These are phyloP conservation scores for Craterocephalus amniculus DNA, from an alignment of 2,797 vertebrate genomes.

Conservation along the genomic window DNA sequence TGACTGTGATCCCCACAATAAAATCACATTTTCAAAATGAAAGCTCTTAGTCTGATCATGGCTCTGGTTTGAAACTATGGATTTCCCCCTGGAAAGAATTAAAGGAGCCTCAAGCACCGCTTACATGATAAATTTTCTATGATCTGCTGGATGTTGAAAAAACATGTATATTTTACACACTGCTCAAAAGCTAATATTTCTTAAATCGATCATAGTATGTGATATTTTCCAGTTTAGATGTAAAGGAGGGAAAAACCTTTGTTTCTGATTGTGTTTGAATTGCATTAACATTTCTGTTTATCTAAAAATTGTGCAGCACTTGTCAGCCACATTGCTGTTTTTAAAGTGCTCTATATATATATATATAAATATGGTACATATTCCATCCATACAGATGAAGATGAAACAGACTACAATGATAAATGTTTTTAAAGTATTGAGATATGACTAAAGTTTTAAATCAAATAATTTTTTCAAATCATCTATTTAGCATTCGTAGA, in stretches of 20 bases:
- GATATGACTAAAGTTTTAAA: neutral
- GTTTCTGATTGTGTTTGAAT: slow-evolving; percentile 16
- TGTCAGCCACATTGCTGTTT: too few relatives aligned
- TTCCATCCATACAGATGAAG: slow-evolving; percentile 12
- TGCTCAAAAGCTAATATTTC: neutral
- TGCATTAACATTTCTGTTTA: too few relatives aligned
- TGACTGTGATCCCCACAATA: slow-evolving; percentile 6
- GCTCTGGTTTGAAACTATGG: slow-evolving; percentile 5
- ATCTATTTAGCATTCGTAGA: slow-evolving; percentile 14
- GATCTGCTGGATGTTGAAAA: neutral
- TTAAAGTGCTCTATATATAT: too few relatives aligned
- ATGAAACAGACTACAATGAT: slow-evolving; percentile 34
- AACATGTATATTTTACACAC: neutral
- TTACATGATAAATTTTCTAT: slow-evolving; percentile 37
- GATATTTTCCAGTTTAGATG: neutral
- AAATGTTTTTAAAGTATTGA: neutral
- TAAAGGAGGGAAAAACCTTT: slow-evolving; percentile 1
- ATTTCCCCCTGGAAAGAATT: slow-evolving; percentile 15
- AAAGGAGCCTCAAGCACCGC: slow-evolving; percentile 18
- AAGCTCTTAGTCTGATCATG: slow-evolving; percentile 20
- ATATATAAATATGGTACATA: too few relatives aligned
- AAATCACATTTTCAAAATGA: slow-evolving; percentile 7
- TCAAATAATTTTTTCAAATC: neutral
- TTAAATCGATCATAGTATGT: neutral
- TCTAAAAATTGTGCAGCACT: too few relatives aligned